These are phyloP conservation scores for Dyspetes luteomarginatus DNA, from an alignment of 2,888 invertebrate genomes.

Conservation along the genomic window DNA sequence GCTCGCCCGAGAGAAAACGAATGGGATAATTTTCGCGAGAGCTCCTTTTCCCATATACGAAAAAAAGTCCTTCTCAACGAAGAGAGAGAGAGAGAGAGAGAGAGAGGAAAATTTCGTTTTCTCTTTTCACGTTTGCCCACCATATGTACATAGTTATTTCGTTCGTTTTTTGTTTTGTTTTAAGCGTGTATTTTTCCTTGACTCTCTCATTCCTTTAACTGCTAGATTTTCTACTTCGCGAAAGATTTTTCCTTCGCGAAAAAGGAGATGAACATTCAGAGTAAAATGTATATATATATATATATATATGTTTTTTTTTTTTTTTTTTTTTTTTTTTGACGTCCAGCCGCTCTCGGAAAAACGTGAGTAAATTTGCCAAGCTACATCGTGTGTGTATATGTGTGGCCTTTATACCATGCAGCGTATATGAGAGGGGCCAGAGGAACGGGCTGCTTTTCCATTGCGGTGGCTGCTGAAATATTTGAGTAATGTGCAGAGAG, in stretches of 20 bases:
- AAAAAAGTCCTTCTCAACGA: conserved; percentile 19
- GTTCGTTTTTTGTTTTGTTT: background rate
- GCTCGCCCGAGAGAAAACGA: conserved; percentile 27
- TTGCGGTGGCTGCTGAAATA: conserved; percentile 44
- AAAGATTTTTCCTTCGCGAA: conserved; percentile 27
- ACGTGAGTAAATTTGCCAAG: conserved; percentile 37
- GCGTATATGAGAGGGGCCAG: background rate
- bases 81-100: conserved; percentile 7
- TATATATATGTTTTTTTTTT: conserved; percentile 5
- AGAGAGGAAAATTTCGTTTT: conserved; percentile 30
- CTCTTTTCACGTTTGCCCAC: conserved; percentile 23
- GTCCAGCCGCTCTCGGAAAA: too few species aligned
- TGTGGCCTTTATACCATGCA: background rate
- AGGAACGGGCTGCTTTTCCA: conserved; percentile 45
- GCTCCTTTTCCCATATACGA: conserved; percentile 11
- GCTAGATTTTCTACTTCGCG: background rate
- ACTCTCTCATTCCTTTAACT: conserved; percentile 18
- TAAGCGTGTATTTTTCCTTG: background rate
- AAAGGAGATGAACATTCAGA: conserved; percentile 19
- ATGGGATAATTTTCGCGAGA: conserved; percentile 46
- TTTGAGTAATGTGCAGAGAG: conserved; percentile 46
- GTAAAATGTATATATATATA: too few species aligned
- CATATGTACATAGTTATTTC: conserved; percentile 17
- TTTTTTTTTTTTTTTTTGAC: background rate
- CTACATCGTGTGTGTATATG: background rate